Percentiles rank a stretch among this genome's conserved stretches.
Conservation (phyloP, 2,888 invertebrate species). For the Epirrita christyi region DNA sequence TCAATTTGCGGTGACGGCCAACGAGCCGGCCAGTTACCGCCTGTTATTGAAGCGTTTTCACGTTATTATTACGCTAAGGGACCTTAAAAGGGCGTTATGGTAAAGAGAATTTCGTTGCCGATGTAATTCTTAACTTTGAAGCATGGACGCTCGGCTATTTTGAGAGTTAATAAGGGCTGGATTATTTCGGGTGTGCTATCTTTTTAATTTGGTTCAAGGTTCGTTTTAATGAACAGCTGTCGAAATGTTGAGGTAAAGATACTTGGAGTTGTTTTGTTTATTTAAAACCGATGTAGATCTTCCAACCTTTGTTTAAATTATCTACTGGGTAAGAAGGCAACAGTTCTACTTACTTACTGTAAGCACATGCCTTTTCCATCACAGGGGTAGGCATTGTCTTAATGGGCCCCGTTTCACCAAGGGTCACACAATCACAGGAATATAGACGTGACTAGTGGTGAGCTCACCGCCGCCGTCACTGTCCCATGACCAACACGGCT, state of each 20-base stretch:
- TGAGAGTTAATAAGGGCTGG: slow-evolving; percentile 20
- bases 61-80: slow-evolving; percentile 39
- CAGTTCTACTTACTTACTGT: too few relatives aligned
- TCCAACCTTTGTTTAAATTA: too few relatives aligned
- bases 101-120: slow-evolving; percentile 34
- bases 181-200: slow-evolving; percentile 18
- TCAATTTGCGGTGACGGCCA: slow-evolving; percentile 40
- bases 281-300: neutral
- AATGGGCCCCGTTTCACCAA: too few relatives aligned
- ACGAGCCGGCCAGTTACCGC: slow-evolving; percentile 33
- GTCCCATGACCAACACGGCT: too few relatives aligned
- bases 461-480: too few relatives aligned
- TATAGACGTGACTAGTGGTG: too few relatives aligned
- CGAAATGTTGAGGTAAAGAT: neutral
- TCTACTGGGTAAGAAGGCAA: too few relatives aligned
- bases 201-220: slow-evolving; percentile 19
- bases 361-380: too few relatives aligned
- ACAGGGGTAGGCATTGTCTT: too few relatives aligned
- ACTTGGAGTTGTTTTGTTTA: neutral
- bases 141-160: slow-evolving; percentile 25
- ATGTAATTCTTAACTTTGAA: slow-evolving; percentile 32
- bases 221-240: slow-evolving; percentile 14
- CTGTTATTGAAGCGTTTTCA: slow-evolving; percentile 40
- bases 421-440: too few relatives aligned
- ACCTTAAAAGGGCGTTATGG: slow-evolving; percentile 30